Percentiles rank a stretch among this genome's conserved stretches.
Evolutionary conservation across 2,797 vertebrate genomes (phyloP).

Genomic region (Sebastes goodei): DNA sequence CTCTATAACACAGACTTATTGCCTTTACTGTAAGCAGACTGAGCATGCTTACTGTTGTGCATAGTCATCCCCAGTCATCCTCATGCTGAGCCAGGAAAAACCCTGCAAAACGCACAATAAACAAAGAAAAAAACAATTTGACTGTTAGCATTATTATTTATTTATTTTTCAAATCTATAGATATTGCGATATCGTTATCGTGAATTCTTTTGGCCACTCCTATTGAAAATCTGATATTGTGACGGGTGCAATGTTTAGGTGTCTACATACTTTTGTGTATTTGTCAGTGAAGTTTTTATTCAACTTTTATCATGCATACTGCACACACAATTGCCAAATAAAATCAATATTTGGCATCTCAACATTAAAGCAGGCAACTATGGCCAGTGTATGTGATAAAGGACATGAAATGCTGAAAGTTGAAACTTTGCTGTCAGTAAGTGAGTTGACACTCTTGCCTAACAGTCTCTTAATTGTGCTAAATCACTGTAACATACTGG

Average conservation of each 20-base stretch:
- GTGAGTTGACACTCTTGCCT: not conserved
- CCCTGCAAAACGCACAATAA: too few species aligned
- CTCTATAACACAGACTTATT: rapidly evolving
- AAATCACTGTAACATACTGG: not conserved
- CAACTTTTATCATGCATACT: not conserved
- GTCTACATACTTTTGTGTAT: not conserved
- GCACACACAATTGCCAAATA: not conserved
- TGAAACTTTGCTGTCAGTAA: not conserved
- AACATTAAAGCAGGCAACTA: not conserved
- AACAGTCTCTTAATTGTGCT: constrained; percentile 2
- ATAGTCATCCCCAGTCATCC: too few species aligned
- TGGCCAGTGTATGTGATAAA: not conserved
- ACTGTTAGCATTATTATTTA: too few species aligned
- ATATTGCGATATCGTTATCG: rapidly evolving
- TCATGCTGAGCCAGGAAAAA: too few species aligned
- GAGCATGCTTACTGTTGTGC: too few species aligned
- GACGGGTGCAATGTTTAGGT: too few species aligned
- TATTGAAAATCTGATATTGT: too few species aligned
- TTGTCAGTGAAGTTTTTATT: not conserved
- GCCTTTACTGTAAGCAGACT: too few species aligned
- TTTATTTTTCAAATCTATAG: too few species aligned
- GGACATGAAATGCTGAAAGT: not conserved
- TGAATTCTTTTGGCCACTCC: too few species aligned
- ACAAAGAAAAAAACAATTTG: too few species aligned
- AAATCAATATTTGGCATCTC: not conserved